Base-by-base conservation (phyloP, 1,140 invertebrate genomes). In the Pseudomyrmex pallidus region DNA sequence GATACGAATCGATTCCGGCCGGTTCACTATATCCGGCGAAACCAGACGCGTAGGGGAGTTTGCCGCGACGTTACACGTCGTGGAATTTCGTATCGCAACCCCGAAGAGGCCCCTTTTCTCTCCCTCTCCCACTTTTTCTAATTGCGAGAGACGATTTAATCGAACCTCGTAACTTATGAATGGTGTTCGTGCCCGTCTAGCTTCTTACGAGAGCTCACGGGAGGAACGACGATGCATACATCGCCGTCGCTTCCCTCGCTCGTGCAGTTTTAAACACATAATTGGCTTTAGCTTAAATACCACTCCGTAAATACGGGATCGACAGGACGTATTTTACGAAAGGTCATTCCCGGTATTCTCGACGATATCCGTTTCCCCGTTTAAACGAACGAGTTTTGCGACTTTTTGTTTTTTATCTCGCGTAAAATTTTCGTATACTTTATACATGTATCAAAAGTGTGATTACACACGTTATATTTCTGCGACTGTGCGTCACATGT, bases 1-100 rank as follows among this genome's bases (percentile, higher is more conserved):
- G 77, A 85, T 86, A 85, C 87, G 72, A 88, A 89, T 89, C 87
- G 87, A 89, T 89, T 86, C 61, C 50, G 54, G 74, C 20, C 22
- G 74, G 62, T 64, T 84, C 85, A 22, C 70, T 87, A 82, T 76
- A 87, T 59, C 70, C 57, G 64, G 74, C 66, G 74, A 87, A 72
- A 44, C n/a, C 68, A 66, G 74, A 84, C 82, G 44, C 74, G 82
- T 80, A 70, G 13, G 54, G 17, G 73, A 25, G 8, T 84, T 73
- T 70, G 61, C 56, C 52, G 46, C 22, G 17, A 35, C 66, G 25
- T 44, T 64, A 25, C 35, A 35, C 73, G 22, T 78, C 83, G 78
- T 80, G 74, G 83, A 85, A 86, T 82, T 74, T 57, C 17, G 50
- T 20, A 61, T 77, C 10, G 15, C 25, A 62, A 35, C 5, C 35